A percentile compares a stretch with the other conserved stretches of the same genome.
Conservation (phyloP, 2,113 vertebrate genomes). For the Brachionichthys hirsutus region DNA sequence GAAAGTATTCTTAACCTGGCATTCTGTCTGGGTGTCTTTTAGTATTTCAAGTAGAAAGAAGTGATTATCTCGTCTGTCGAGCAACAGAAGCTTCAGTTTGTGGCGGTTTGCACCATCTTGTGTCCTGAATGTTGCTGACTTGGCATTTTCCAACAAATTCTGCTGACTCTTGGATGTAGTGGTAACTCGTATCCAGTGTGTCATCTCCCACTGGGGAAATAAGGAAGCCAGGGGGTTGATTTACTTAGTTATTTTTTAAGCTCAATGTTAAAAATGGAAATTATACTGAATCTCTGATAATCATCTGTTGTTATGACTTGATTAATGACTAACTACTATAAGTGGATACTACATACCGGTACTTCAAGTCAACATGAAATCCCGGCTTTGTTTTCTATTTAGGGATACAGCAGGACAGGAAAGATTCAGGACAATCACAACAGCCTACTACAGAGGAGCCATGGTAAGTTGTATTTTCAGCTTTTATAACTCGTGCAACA, state of each 20-base stretch:
- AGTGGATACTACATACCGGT: too few species aligned
- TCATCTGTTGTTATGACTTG: too few species aligned
- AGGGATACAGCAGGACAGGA: constrained; percentile 98
- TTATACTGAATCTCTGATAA: too few species aligned
- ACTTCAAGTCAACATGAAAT: too few species aligned
- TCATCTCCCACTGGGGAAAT: background rate
- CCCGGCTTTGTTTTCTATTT: background rate
- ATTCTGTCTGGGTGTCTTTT: too few species aligned
- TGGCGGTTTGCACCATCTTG: background rate
- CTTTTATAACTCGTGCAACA: background rate
- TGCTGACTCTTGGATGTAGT: background rate
- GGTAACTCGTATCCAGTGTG: background rate
- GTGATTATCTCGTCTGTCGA: background rate
- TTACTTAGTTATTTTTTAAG: too few species aligned
- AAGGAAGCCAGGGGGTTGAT: background rate
- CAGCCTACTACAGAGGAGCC: constrained; percentile 94
- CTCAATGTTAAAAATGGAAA: too few species aligned
- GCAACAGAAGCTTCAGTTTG: background rate
- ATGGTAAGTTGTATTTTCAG: constrained; percentile 81
- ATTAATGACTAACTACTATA: too few species aligned
- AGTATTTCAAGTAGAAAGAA: too few species aligned
- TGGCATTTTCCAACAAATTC: background rate
- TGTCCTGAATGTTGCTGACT: background rate
- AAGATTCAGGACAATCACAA: constrained; percentile 94
- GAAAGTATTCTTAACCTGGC: too few species aligned